phyloP scores from a whole-genome alignment of 2,113 vertebrate species.

The Oophaga pumilio region DNA sequence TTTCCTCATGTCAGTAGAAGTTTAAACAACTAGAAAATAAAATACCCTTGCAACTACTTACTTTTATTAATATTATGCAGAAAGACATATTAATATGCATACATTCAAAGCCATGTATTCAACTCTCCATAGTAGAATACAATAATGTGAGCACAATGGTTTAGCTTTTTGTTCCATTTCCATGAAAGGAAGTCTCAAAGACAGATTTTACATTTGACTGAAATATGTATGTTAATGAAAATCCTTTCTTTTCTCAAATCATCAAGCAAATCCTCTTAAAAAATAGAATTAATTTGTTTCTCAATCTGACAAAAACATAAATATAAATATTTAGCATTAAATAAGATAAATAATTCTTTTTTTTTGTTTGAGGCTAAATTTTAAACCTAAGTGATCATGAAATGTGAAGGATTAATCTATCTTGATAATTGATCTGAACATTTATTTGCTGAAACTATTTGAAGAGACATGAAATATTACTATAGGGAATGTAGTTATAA shows the following conservation, averaged over 20 bases:
- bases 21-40: too few species aligned
- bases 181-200: background rate
- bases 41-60: too few species aligned
- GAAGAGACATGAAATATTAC: constrained; percentile 33
- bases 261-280: constrained; percentile 42
- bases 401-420: constrained; percentile 49
- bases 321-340: constrained; percentile 43
- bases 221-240: constrained; percentile 14
- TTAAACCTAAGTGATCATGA: constrained; percentile 16
- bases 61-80: too few species aligned
- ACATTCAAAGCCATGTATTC: background rate
- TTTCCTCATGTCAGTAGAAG: too few species aligned
- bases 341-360: background rate
- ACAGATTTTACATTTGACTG: background rate
- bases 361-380: constrained; percentile 16
- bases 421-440: constrained; percentile 48
- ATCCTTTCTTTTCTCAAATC: background rate
- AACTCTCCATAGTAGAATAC: background rate
- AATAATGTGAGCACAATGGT: background rate
- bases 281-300: background rate
- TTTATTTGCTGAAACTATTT: constrained; percentile 45
- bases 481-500: constrained; percentile 37
- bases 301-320: background rate
- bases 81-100: background rate
- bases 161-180: background rate